Evolutionary conservation across 2,888 invertebrate genomes (phyloP).

Genomic region (Aspidapion aeneum): DNA sequence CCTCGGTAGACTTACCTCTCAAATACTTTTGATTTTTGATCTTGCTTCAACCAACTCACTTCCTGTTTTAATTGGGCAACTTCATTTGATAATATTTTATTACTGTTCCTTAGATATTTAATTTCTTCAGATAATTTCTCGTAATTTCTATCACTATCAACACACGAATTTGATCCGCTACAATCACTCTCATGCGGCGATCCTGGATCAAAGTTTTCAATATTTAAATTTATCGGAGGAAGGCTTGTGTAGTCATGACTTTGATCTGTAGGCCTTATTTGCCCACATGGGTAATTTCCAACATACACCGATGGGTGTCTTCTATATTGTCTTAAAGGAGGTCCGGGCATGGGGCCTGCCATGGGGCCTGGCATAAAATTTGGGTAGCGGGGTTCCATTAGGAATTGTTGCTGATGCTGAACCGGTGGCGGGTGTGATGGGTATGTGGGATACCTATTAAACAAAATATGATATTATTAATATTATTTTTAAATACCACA

Average conservation of each 20-base stretch:
- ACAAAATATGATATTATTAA: no score
- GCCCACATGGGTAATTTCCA: no score
- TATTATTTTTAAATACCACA: no score
- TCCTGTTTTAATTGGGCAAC: not conserved
- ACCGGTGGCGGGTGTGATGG: not conserved
- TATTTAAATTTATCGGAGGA: conserved; percentile 64
- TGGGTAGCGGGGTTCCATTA: not conserved
- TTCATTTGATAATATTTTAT: not conserved
- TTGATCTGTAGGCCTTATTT: no score
- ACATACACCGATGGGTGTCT: no score
- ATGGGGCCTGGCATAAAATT: not conserved
- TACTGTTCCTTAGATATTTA: conserved; percentile 58
- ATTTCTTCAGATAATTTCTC: conserved; percentile 72
- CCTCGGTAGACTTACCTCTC: not conserved
- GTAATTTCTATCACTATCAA: conserved; percentile 56
- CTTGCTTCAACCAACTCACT: not conserved
- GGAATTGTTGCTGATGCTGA: not conserved
- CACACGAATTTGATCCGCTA: conserved; percentile 54
- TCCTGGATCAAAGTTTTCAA: conserved; percentile 58
- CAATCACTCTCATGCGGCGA: conserved; percentile 49
- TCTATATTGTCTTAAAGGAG: no score
- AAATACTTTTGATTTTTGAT: not conserved
- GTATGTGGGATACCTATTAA: not conserved
- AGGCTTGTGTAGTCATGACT: conserved; percentile 64
- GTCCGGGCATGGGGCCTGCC: not conserved